phyloP scores from a whole-genome alignment of 2,797 vertebrate species.

The Peromyscus melanophrys region DNA sequence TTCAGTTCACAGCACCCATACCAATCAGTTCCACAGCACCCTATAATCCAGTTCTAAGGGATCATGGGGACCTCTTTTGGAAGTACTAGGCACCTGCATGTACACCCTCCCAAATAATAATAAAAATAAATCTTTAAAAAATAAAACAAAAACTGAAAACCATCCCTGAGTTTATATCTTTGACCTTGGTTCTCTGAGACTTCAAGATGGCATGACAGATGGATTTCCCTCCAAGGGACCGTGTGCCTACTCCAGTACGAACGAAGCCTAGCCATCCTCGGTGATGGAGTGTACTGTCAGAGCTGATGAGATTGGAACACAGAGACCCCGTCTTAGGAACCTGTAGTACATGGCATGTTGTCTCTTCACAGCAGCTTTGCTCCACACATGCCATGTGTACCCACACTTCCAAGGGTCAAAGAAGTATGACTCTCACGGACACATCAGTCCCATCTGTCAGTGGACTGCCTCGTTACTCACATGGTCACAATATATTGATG shows the following conservation, averaged over 20 bases:
- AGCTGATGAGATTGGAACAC: neutral
- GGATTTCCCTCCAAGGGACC: accelerated
- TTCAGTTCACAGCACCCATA: neutral
- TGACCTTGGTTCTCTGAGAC: neutral
- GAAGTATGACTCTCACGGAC: conserved; percentile 24
- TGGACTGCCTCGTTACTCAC: conserved; percentile 79
- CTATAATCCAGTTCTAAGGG: too few species aligned
- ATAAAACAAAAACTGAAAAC: neutral
- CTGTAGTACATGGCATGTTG: conserved; percentile 13
- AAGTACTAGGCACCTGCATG: neutral
- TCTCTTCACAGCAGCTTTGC: conserved; percentile 66
- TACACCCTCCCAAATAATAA: neutral
- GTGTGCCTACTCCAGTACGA: neutral
- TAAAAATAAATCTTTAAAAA: neutral
- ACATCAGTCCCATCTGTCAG: conserved; percentile 72
- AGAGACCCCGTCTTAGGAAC: neutral
- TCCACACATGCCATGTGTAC: accelerated
- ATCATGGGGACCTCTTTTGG: neutral
- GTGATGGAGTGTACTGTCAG: neutral
- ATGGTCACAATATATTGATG: conserved; percentile 51
- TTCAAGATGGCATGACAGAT: accelerated
- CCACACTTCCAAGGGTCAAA: neutral
- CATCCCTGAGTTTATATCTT: neutral
- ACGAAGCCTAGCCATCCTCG: neutral
- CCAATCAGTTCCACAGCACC: neutral